Conservation (phyloP, 2,797 vertebrate genomes). For the Synanceia verrucosa region DNA sequence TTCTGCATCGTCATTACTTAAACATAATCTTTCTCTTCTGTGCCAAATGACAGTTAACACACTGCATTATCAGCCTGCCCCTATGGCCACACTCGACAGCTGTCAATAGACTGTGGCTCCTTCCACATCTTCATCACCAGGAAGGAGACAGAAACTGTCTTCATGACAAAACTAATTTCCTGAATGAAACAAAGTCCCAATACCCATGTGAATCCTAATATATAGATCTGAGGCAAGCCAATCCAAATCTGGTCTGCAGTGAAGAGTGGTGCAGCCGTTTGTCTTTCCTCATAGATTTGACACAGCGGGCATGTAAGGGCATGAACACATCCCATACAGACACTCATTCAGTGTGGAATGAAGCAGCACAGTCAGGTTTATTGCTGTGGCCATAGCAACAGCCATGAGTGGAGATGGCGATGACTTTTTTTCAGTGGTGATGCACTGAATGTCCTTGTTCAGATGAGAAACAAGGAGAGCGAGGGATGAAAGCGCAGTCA, state of each 20-base stretch:
- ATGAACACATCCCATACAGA: constrained; percentile 26
- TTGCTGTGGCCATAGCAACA: constrained; percentile 82
- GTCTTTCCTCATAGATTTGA: constrained; percentile 17
- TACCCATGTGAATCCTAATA: background rate
- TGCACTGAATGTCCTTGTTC: constrained; percentile 70
- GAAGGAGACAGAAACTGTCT: constrained; percentile 19
- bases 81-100: constrained; percentile 49
- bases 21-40: constrained; percentile 44
- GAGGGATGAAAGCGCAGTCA: constrained; percentile 30
- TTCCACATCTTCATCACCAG: constrained; percentile 42
- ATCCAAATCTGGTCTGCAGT: background rate
- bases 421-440: constrained; percentile 56
- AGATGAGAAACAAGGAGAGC: constrained; percentile 39
- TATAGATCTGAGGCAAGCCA: constrained; percentile 15
- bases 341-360: constrained; percentile 39
- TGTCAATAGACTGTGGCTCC: constrained; percentile 59
- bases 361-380: constrained; percentile 66
- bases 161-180: constrained; percentile 31
- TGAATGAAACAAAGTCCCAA: constrained; percentile 16
- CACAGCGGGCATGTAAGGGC: constrained; percentile 16
- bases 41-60: constrained; percentile 52
- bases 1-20: constrained; percentile 43
- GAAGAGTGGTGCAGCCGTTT: constrained; percentile 12
- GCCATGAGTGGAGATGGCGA: constrained; percentile 66
- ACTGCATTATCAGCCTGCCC: constrained; percentile 56